Base-by-base conservation (phyloP, 2,113 vertebrate species). In the Microcebus murinus region DNA sequence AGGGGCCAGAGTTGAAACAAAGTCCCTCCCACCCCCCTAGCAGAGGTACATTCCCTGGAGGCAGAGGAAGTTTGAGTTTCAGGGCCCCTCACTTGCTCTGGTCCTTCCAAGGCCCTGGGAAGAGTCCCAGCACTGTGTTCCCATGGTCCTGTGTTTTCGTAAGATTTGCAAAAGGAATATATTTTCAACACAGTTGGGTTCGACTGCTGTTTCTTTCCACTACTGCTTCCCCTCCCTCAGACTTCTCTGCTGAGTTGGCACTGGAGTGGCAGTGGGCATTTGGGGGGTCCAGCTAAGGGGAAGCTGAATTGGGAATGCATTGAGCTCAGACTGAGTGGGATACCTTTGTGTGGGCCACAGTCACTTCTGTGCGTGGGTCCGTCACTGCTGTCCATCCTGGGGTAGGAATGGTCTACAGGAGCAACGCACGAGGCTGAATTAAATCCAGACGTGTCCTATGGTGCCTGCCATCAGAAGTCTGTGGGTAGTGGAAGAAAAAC, bases 121-220 rank as follows among this genome's bases (percentile, higher is more conserved):
- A 96, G 90, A 93, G 21, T 39, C 45, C 45, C 82, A n/a, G 42
- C 31, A 17, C 79, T 73, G 17, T 55, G 42, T 91, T 97, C 95
- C 79, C 96, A 96, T 65, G 79, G 73, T 36, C 87, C 82, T 88
- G 1, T 95, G 92, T 94, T 95, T 95, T 93, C 76, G 39, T 74
- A 95, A 96, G 74, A 86, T 57, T 74, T 95, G 80, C 83, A 82
- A 57, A 71, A 96, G 63, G n/a, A 90, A 50, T 36, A 23, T 82
- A 67, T 68, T 96, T 94, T 86, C 77, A 91, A 79, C 79, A 81
- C 34, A 71, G 57, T 25, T 39, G 80, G 27, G 63, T 70, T 81
- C 39, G n/a, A 55, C 45, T 17, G 8, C 73, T 77, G n/a, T 77
- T 87, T 74, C 91, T 34, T 7, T 93, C 76, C n/a, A 29, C 52